Percentiles rank a stretch among this genome's conserved stretches.
Evolutionary conservation across 2,113 vertebrate genomes (phyloP).

Genomic region (Martes martes): DNA sequence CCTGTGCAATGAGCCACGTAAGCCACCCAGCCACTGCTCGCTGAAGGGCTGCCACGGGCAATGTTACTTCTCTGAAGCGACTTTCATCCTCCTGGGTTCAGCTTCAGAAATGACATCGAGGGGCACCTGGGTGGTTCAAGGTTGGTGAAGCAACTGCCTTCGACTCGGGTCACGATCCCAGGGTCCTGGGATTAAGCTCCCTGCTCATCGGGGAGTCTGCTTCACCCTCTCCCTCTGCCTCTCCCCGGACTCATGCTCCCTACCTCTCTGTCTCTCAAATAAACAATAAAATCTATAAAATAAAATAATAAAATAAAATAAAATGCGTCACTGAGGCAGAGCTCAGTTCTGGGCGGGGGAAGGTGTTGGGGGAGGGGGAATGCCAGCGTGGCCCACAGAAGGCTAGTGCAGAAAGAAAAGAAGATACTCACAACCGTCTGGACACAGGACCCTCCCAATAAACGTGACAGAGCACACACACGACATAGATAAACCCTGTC

Average conservation of each 20-base stretch:
- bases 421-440: neutral
- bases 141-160: neutral
- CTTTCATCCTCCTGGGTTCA: neutral
- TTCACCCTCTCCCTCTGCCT: neutral
- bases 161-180: neutral
- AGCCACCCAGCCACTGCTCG: too few species aligned
- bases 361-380: too few species aligned
- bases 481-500: neutral
- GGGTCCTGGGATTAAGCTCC: neutral
- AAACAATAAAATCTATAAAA: neutral
- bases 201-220: neutral
- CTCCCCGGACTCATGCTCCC: neutral
- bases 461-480: neutral
- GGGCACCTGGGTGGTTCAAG: neutral
- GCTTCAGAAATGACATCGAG: neutral
- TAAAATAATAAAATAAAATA: neutral
- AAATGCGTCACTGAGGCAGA: neutral
- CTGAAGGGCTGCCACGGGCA: accelerated
- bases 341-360: neutral
- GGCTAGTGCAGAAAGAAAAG: neutral
- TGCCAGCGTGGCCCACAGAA: neutral
- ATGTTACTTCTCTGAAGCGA: accelerated
- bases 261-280: neutral
- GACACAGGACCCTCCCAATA: neutral
- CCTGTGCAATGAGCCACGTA: accelerated